These are phyloP conservation scores for Heliconius congener DNA, from an alignment of 1,140 invertebrate genomes.

Conservation along the genomic window DNA sequence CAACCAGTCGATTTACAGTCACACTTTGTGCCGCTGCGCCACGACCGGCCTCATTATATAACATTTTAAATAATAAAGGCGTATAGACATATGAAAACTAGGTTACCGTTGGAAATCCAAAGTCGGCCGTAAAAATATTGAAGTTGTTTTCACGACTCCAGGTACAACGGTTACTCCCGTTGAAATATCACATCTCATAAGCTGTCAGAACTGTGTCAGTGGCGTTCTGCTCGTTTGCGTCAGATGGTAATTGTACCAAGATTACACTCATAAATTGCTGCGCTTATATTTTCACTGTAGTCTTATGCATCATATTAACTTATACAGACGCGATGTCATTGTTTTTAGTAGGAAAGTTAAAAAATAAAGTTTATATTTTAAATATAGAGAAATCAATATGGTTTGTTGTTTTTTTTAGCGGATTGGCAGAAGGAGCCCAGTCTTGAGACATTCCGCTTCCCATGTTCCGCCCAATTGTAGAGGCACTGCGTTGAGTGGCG, in stretches of 20 bases:
- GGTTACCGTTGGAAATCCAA: background rate
- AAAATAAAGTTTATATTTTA: background rate
- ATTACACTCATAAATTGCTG: constrained; percentile 14
- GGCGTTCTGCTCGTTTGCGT: constrained; percentile 8
- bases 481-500: too few species aligned
- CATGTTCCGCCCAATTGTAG: too few species aligned
- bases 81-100: constrained; percentile 14
- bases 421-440: too few species aligned
- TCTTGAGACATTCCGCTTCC: too few species aligned
- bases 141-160: background rate
- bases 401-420: too few species aligned
- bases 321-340: background rate
- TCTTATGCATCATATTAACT: constrained; percentile 10
- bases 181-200: constrained; percentile 22
- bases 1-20: too few species aligned
- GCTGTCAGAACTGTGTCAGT: constrained; percentile 20
- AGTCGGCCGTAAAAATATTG: background rate
- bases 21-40: too few species aligned
- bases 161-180: constrained; percentile 13
- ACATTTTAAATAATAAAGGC: background rate
- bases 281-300: constrained; percentile 4
- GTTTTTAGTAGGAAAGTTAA: background rate
- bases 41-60: background rate
- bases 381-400: too few species aligned
- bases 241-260: constrained; percentile 14